phyloP scores from a whole-genome alignment of 2,797 vertebrate species.

The Agapornis canus region DNA sequence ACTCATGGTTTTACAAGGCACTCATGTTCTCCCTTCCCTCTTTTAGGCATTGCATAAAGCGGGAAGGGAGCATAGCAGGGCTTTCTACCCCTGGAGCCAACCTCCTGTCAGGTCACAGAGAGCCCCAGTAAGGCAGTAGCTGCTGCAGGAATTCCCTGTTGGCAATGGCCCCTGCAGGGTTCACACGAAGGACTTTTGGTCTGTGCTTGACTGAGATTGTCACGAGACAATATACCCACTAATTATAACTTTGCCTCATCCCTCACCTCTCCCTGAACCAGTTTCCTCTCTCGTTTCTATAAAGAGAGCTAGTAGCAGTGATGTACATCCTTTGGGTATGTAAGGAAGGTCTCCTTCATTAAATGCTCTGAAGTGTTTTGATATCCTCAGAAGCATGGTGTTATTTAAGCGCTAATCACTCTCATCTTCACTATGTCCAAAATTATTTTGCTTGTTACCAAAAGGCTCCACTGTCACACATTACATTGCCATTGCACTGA shows the following conservation, averaged over 20 bases:
- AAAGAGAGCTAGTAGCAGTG: background rate
- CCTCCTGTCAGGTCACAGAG: background rate
- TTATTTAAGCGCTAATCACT: conserved; percentile 68
- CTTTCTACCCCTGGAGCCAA: rapidly evolving
- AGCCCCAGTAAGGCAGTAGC: background rate
- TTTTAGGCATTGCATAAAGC: background rate
- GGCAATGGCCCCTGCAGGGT: background rate
- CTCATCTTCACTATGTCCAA: conserved; percentile 48
- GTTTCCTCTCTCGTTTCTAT: conserved; percentile 12
- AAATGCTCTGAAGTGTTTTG: conserved; percentile 42
- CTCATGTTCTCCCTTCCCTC: background rate
- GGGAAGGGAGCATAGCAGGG: background rate
- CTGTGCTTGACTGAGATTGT: background rate
- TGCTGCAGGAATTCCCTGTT: background rate
- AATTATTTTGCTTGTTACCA: conserved; percentile 63
- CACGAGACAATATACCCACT: background rate
- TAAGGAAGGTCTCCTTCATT: conserved; percentile 60
- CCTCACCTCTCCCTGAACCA: conserved; percentile 39
- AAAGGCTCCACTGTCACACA: conserved; percentile 64
- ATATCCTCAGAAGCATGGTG: conserved; percentile 34
- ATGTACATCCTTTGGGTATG: conserved; percentile 9
- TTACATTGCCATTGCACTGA: conserved; percentile 57
- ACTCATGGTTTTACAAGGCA: background rate
- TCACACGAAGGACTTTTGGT: background rate
- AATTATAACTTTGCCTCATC: conserved; percentile 3